A percentile compares a stretch with the other conserved stretches of the same genome.
Conservation (phyloP, 2,888 invertebrate genomes). For the Drosophila ezoana region DNA sequence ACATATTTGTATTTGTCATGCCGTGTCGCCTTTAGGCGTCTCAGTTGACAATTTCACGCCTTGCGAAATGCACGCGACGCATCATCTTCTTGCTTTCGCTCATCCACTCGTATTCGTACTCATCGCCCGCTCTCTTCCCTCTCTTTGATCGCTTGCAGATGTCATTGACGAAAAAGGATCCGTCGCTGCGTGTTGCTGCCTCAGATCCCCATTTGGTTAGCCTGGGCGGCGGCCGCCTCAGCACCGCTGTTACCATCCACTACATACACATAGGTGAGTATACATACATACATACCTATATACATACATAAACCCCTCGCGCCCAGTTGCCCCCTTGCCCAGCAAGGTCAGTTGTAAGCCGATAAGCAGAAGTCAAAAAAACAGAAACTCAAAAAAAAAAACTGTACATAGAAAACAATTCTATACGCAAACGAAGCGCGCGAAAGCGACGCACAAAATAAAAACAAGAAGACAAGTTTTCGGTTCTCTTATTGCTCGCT, state of each 20-base stretch:
- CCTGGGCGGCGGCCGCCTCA: constrained; percentile 94
- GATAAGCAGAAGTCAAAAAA: constrained; percentile 44
- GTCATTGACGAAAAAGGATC: constrained; percentile 85
- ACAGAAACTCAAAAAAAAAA: constrained; percentile 16
- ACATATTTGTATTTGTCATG: constrained; percentile 25
- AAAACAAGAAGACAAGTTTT: constrained; percentile 20
- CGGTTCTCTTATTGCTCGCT: constrained; percentile 1
- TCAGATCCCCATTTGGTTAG: constrained; percentile 96
- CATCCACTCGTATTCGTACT: constrained; percentile 7
- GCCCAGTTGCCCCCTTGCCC: not conserved
- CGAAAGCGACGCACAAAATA: constrained; percentile 29
- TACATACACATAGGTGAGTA: constrained; percentile 93
- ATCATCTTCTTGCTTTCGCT: constrained; percentile 21
- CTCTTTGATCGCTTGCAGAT: constrained; percentile 74
- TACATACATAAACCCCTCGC: not conserved
- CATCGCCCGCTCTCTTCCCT: constrained; percentile 23
- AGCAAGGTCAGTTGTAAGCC: constrained; percentile 69
- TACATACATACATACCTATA: not conserved
- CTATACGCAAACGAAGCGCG: constrained; percentile 37
- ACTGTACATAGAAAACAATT: constrained; percentile 20
- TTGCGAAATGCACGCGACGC: constrained; percentile 53
- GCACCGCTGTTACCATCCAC: constrained; percentile 96
- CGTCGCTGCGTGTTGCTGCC: constrained; percentile 88
- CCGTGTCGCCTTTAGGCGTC: constrained; percentile 18
- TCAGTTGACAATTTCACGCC: constrained; percentile 65